phyloP scores from a whole-genome alignment of 2,888 invertebrate genomes.

The Xylocampa areola region DNA sequence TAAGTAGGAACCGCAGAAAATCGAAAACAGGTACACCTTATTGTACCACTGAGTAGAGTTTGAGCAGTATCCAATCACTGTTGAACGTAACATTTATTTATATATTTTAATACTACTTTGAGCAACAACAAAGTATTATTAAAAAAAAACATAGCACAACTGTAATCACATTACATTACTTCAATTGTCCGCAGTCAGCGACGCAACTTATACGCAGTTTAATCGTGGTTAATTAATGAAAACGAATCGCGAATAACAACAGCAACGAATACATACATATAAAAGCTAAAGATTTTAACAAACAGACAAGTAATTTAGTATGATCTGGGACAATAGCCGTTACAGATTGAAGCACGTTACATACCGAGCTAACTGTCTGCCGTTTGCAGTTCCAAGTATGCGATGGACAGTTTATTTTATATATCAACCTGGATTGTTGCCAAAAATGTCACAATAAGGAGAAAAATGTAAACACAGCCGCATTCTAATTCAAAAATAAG shows the following conservation, averaged over 20 bases:
- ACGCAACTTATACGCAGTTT: not conserved
- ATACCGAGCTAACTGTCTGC: slow-evolving; percentile 41
- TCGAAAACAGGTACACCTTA: too few species aligned
- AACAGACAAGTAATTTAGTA: slow-evolving; percentile 24
- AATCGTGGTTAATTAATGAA: not conserved
- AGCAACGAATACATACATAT: slow-evolving; percentile 16
- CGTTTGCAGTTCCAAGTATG: slow-evolving; percentile 64
- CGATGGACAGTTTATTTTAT: slow-evolving; percentile 76
- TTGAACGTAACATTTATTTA: too few species aligned
- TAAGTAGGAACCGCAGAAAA: too few species aligned
- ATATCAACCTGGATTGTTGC: slow-evolving; percentile 80
- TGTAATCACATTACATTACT: slow-evolving; percentile 2
- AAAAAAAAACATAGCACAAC: too few species aligned
- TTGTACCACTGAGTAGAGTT: too few species aligned
- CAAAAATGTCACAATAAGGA: slow-evolving; percentile 86
- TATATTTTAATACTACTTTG: too few species aligned
- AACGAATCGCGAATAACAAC: slow-evolving; percentile 6
- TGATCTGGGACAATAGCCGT: slow-evolving; percentile 36
- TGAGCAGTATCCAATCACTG: too few species aligned
- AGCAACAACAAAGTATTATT: too few species aligned
- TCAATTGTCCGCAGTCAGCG: too few species aligned
- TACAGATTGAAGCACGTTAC: slow-evolving; percentile 41
- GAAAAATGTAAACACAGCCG: slow-evolving; percentile 87
- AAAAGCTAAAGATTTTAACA: slow-evolving; percentile 29
- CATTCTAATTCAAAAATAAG: slow-evolving; percentile 86